phyloP scores from a whole-genome alignment of 2,797 vertebrate genomes.

The Galago senegalensis region DNA sequence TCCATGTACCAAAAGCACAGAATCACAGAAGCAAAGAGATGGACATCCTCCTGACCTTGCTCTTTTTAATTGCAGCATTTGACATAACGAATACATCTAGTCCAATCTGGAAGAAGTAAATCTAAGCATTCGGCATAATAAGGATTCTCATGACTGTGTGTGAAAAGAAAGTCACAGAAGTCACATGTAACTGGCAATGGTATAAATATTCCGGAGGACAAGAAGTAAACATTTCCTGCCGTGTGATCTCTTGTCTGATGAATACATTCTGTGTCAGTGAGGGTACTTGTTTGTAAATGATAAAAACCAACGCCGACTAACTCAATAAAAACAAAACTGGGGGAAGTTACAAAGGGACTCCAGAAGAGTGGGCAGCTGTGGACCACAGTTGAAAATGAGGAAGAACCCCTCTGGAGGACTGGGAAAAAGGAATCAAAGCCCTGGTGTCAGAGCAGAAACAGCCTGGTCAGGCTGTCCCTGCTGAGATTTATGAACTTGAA shows the following conservation, averaged over 20 bases:
- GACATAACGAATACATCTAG: conserved; percentile 29
- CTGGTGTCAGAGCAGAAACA: conserved; percentile 7
- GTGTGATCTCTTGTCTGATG: neutral
- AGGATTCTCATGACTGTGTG: neutral
- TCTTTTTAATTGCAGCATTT: neutral
- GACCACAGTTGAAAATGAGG: neutral
- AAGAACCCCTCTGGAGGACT: neutral
- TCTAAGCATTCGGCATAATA: conserved; percentile 3
- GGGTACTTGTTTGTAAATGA: conserved; percentile 51
- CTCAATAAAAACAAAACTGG: conserved; percentile 42
- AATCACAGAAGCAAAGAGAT: neutral
- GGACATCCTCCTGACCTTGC: neutral
- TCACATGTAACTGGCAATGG: neutral
- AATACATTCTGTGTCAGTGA: neutral
- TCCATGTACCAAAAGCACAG: neutral
- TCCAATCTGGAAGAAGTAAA: neutral
- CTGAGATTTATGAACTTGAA: conserved; percentile 48
- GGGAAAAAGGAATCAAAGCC: conserved; percentile 14
- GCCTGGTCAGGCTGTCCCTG: neutral
- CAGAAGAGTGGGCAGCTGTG: conserved; percentile 11
- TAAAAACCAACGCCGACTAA: conserved; percentile 23
- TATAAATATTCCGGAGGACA: neutral
- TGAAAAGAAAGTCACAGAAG: conserved; percentile 33
- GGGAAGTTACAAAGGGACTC: neutral
- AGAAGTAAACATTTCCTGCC: neutral